Evolutionary conservation across 2,113 vertebrate genomes (phyloP).

Genomic region (Chaetodon trifascialis): DNA sequence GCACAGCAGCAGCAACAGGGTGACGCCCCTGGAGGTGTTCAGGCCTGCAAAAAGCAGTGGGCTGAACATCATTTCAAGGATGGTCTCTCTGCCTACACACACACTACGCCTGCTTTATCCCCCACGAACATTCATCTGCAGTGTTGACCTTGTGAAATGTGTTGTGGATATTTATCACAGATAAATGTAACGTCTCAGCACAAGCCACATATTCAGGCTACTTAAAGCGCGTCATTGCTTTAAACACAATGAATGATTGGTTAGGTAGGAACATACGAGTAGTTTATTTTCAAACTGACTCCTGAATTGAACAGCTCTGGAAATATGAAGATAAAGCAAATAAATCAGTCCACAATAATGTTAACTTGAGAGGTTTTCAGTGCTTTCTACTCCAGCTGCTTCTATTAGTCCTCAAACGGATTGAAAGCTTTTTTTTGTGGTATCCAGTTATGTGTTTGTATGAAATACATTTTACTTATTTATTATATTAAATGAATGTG

Average conservation of each 20-base stretch:
- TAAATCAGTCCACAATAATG: constrained; percentile 10
- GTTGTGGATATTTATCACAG: constrained; percentile 45
- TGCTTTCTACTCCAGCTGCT: background rate
- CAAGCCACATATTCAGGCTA: constrained; percentile 11
- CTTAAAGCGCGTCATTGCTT: constrained; percentile 11
- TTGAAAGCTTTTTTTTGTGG: background rate
- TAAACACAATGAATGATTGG: constrained; percentile 6
- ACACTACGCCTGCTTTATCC: constrained; percentile 7
- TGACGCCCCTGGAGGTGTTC: background rate
- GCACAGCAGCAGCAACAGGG: background rate
- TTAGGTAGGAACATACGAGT: constrained; percentile 1
- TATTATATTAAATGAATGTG: constrained; percentile 40
- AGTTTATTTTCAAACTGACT: constrained; percentile 17
- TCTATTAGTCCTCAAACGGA: constrained; percentile 8
- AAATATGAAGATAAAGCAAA: constrained; percentile 25
- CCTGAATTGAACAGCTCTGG: constrained; percentile 17
- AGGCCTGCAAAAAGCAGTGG: background rate
- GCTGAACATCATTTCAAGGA: constrained; percentile 3
- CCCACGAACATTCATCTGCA: constrained; percentile 11
- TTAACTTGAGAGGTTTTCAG: constrained; percentile 26
- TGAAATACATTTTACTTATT: constrained; percentile 31
- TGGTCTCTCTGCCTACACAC: constrained; percentile 2
- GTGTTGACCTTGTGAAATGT: constrained; percentile 25
- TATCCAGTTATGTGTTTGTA: constrained; percentile 20
- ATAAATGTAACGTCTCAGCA: constrained; percentile 29